Evolutionary conservation across 2,797 vertebrate species (phyloP).

Genomic region (Clarias platycephalus): DNA sequence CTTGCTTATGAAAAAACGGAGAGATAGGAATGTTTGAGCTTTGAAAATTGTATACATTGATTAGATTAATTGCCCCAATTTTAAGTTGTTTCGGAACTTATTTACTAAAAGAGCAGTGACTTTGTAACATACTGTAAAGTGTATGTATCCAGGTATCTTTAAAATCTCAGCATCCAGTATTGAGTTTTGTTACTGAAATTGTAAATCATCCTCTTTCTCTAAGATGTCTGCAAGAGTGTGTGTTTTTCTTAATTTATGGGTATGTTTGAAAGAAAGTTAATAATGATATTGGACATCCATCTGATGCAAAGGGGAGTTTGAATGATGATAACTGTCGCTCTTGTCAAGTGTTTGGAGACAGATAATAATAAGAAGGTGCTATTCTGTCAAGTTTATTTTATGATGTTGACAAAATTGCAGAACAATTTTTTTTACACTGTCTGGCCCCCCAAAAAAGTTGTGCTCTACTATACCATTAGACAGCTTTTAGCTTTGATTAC

Average conservation of each 20-base stretch:
- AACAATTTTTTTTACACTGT: background rate
- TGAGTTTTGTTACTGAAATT: background rate
- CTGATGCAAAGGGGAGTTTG: background rate
- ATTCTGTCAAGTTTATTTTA: background rate
- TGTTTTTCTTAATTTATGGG: background rate
- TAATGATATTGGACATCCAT: background rate
- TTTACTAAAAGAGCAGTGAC: background rate
- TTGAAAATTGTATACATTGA: too few relatives aligned
- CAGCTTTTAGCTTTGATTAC: too few relatives aligned
- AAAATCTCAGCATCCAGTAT: background rate
- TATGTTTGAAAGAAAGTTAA: background rate
- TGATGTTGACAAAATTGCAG: background rate
- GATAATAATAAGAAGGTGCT: background rate
- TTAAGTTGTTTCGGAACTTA: too few relatives aligned
- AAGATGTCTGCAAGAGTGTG: background rate
- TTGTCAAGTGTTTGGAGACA: constrained; percentile 10
- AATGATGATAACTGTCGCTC: background rate
- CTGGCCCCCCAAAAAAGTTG: too few relatives aligned
- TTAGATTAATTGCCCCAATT: too few relatives aligned
- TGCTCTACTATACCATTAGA: too few relatives aligned
- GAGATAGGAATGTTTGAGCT: too few relatives aligned
- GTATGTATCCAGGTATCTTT: background rate
- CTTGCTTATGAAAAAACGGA: too few relatives aligned
- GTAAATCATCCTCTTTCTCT: background rate
- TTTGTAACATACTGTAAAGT: background rate